Conservation (phyloP, 2,113 vertebrate genomes). For the Hippolais icterina region DNA sequence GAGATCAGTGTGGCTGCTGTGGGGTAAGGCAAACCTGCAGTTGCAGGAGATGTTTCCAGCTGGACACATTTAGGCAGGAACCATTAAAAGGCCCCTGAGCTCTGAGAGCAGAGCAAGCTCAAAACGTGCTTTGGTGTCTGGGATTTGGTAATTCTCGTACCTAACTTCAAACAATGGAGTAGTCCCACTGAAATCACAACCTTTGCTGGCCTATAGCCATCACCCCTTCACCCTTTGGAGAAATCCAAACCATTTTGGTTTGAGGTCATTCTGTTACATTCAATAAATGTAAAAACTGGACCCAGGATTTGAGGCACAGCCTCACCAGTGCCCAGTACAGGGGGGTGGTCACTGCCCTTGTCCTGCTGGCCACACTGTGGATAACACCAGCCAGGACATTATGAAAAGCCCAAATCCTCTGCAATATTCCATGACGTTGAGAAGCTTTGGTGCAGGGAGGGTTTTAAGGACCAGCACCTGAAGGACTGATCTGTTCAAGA, state of each 20-base stretch:
- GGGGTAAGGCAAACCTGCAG: not conserved
- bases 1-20: accelerated
- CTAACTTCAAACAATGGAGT: not conserved
- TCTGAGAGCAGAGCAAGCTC: not conserved
- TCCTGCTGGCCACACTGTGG: not conserved
- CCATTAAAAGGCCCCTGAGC: not conserved
- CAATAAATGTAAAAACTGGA: not conserved
- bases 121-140: not conserved
- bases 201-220: not conserved
- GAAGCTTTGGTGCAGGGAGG: not conserved
- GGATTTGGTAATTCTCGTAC: not conserved
- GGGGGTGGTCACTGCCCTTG: not conserved
- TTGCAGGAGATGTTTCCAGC: not conserved
- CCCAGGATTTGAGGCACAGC: not conserved
- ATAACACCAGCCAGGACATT: not conserved
- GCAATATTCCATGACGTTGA: not conserved
- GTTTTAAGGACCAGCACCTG: not conserved
- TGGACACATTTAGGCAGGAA: not conserved
- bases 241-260: not conserved
- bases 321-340: not conserved
- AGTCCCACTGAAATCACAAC: not conserved
- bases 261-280: not conserved
- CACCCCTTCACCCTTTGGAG: not conserved
- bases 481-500: not conserved
- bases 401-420: not conserved